Evolutionary conservation across 2,888 invertebrate genomes (phyloP), one percentile per base, ranked within the genome.

Genomic region (Anthophora plumipes): DNA sequence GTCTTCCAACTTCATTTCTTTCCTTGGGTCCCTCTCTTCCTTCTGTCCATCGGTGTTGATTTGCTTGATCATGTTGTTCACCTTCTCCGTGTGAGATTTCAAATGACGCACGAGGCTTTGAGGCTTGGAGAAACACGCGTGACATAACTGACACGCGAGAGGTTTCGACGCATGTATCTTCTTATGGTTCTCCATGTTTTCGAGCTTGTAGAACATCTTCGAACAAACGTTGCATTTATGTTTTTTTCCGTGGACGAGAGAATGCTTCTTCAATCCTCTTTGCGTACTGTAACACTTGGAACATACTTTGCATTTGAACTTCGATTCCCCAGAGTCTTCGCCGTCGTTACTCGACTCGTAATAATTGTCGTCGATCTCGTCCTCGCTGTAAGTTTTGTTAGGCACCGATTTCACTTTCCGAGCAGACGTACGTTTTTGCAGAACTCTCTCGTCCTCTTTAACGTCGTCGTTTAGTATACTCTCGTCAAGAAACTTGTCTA

Each of bases 211-310:
- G 76, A 93, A 93, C 63, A 84, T 84, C 69, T 93, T 93, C 22
- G 86, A 83, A 75, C 93, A 93, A 20, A 91, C 61, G 0, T 91
- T 82, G 55, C 93, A 93, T 55, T 89, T 91, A 72, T 91, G 86
- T 31, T 91, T 91, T n/a, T 92, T 93, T 14, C 91, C 91, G n/a
- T 93, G 93, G 5, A 90, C 89, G 43, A 90, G 83, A 12, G 90
- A 87, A 82, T 93, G 93, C 70, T 92, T 93, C 69, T 91, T 93
- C 22, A 93, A 76, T 11, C 92, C 92, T 61, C 93, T 92, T n/a
- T 91, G 89, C 0, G 92, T 92, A 6, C 86, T 88, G 46, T 91
- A 93, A 20, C 81, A 86, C 63, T 92, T 93, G 0, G 86, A 89
- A 64, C 93, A 93, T 5, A 90, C 63, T 57, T 91, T 90, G 52